phyloP scores from a whole-genome alignment of 2,113 vertebrate species.

The Microtus oregoni region DNA sequence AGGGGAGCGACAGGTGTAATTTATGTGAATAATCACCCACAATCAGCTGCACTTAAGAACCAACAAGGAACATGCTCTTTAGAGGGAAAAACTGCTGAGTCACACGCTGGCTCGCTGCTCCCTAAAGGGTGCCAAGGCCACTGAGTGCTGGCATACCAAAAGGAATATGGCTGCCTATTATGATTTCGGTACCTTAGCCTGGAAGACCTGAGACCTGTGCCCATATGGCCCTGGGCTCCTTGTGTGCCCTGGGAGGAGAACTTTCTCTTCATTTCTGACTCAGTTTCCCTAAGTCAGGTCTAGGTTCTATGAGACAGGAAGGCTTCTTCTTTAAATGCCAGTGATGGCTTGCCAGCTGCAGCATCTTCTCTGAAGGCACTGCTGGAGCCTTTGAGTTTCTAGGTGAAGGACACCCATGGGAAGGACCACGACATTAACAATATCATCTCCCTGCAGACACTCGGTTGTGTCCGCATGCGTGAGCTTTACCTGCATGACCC shows the following conservation, averaged over 20 bases:
- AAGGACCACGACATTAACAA: background rate
- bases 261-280: background rate
- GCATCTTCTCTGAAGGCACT: background rate
- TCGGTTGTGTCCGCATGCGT: background rate
- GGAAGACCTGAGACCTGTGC: background rate
- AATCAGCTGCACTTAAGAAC: slow-evolving; percentile 50
- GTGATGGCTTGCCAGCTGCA: background rate
- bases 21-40: slow-evolving; percentile 68
- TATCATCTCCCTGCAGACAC: background rate
- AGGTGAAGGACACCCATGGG: background rate
- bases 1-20: slow-evolving; percentile 76
- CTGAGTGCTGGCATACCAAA: background rate
- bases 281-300: background rate
- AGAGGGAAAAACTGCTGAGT: slow-evolving; percentile 51
- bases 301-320: background rate
- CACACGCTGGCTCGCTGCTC: background rate
- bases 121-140: background rate
- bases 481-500: background rate
- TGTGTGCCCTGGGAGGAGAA: background rate
- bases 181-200: background rate
- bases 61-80: background rate
- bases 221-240: background rate
- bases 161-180: background rate
- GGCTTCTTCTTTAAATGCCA: background rate
- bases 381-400: background rate